These are phyloP conservation scores for Lepetodrilus schrolli DNA, from an alignment of 2,888 invertebrate genomes.

Conservation along the genomic window DNA sequence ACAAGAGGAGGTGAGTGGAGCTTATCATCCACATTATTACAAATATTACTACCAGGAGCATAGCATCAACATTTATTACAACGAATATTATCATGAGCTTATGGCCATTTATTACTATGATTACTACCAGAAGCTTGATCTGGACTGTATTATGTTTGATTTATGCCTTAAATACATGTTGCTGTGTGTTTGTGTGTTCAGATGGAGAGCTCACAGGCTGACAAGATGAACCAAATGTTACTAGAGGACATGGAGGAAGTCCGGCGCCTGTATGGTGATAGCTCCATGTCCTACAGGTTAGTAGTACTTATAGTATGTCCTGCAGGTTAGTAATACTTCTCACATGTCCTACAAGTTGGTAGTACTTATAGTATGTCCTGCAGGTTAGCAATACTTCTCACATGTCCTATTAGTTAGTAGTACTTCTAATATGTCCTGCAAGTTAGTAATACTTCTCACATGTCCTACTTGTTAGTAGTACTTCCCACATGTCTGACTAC, in stretches of 20 bases:
- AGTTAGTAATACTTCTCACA: background rate
- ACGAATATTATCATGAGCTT: too few species aligned
- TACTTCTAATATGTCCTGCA: background rate
- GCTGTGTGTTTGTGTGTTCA: background rate
- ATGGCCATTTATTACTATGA: too few species aligned
- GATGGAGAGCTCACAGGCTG: background rate
- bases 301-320: background rate
- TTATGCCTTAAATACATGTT: background rate
- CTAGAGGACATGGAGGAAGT: conserved; percentile 58
- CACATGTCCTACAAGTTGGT: background rate
- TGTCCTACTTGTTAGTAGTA: too few species aligned
- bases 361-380: background rate
- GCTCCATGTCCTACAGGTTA: conserved; percentile 49
- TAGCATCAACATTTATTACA: too few species aligned
- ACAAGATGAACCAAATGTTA: conserved; percentile 37
- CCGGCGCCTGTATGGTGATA: conserved; percentile 53
- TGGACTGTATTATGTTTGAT: background rate
- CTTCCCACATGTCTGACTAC: too few species aligned
- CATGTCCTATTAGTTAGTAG: background rate
- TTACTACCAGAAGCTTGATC: background rate
- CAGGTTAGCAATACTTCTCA: background rate
- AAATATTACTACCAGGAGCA: too few species aligned
- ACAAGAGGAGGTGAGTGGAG: background rate
- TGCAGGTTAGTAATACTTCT: background rate
- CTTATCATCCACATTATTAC: too few species aligned